Evolutionary conservation across 2,113 vertebrate genomes (phyloP).

Genomic region (Diphyllodes magnificus): DNA sequence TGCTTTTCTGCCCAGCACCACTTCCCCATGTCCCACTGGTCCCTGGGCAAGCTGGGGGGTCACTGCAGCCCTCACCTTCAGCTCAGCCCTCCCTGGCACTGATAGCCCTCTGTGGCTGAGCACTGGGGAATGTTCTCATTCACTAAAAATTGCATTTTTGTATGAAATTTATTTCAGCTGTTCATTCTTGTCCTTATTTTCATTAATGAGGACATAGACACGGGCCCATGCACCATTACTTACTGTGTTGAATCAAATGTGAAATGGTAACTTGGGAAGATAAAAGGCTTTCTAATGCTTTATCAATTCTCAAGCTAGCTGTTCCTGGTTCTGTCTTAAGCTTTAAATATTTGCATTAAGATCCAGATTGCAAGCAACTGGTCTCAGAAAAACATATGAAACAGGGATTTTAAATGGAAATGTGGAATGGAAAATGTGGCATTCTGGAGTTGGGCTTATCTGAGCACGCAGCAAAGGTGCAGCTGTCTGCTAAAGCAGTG

Average conservation of each 20-base stretch:
- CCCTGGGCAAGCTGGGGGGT: not conserved
- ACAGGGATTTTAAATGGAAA: slow-evolving; percentile 14
- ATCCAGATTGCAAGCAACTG: not conserved
- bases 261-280: not conserved
- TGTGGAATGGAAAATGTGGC: not conserved
- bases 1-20: not conserved
- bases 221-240: fast-evolving
- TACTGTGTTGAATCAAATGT: not conserved
- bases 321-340: not conserved
- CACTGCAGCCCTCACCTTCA: not conserved
- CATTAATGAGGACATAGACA: not conserved
- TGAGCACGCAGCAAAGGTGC: not conserved
- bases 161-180: not conserved
- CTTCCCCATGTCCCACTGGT: not conserved
- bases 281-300: not conserved
- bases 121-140: not conserved
- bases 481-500: not conserved
- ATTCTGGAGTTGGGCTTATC: slow-evolving; percentile 13
- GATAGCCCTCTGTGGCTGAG: not conserved
- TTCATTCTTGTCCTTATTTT: not conserved
- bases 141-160: not conserved
- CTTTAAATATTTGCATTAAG: slow-evolving; percentile 22
- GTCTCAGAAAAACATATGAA: not conserved
- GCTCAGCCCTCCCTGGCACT: not conserved
- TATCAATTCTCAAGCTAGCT: not conserved